Conservation (phyloP, 2,888 invertebrate genomes). For the Esperia sulphurella region DNA sequence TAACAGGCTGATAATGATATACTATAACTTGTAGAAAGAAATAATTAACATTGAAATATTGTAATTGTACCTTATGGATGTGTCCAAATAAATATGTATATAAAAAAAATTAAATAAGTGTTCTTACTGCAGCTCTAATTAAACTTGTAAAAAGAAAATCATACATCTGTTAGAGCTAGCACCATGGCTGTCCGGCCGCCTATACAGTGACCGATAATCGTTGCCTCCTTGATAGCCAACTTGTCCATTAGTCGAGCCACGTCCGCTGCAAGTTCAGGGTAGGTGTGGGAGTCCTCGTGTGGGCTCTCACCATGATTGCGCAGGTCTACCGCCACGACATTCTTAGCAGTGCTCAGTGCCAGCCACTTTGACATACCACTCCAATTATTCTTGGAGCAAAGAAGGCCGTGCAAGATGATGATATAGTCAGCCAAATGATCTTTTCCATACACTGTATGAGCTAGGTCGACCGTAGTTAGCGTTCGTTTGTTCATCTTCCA, state of each 20-base stretch:
- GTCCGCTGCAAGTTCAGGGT: conserved; percentile 86
- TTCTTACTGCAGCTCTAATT: too few species aligned
- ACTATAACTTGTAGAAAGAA: too few species aligned
- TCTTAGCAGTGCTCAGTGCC: conserved; percentile 79
- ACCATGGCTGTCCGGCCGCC: conserved; percentile 93
- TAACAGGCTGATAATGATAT: too few species aligned
- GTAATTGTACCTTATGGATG: too few species aligned
- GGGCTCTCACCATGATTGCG: conserved; percentile 97
- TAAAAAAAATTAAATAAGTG: too few species aligned
- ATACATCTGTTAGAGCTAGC: conserved; percentile 80
- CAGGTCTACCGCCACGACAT: conserved; percentile 84
- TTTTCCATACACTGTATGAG: conserved; percentile 31
- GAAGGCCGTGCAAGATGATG: conserved; percentile 89
- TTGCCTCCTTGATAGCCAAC: conserved; percentile 74
- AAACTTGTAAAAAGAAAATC: not conserved
- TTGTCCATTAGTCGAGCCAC: conserved; percentile 80
- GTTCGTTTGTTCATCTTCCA: not conserved
- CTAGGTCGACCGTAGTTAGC: conserved; percentile 26
- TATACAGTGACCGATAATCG: conserved; percentile 93
- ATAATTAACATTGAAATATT: too few species aligned
- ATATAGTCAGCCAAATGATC: conserved; percentile 57
- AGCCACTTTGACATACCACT: conserved; percentile 85
- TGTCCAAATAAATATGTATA: too few species aligned
- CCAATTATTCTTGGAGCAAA: conserved; percentile 95
- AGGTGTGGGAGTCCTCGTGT: conserved; percentile 84